Evolutionary conservation across 2,113 vertebrate species (phyloP).

Genomic region (Mobula hypostoma): DNA sequence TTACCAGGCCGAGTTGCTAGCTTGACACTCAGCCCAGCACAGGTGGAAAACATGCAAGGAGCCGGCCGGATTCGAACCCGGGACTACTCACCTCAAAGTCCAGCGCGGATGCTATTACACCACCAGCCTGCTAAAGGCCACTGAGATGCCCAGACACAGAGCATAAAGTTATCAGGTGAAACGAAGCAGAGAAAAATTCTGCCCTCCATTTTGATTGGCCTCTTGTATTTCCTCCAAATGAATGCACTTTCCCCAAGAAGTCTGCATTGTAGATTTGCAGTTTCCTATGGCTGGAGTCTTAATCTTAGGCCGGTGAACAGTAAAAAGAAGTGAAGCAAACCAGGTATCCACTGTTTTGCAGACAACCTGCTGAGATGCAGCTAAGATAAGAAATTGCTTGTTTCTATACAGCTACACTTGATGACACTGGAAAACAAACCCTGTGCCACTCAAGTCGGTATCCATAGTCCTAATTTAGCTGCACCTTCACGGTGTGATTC

Average conservation of each 20-base stretch:
- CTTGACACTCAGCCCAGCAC: too few relatives aligned
- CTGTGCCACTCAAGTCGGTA: neutral
- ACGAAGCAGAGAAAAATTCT: too few relatives aligned
- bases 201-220: neutral
- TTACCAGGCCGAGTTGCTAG: too few relatives aligned
- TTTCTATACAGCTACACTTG: conserved; percentile 14
- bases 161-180: neutral
- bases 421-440: neutral
- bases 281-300: neutral
- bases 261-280: neutral
- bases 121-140: too few relatives aligned
- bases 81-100: too few relatives aligned
- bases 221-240: neutral
- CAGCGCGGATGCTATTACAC: too few relatives aligned
- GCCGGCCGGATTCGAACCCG: too few relatives aligned
- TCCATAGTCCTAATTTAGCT: neutral
- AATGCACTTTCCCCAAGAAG: neutral
- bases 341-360: neutral
- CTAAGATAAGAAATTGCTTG: conserved; percentile 26
- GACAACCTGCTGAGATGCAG: neutral
- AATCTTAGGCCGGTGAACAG: neutral
- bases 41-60: too few relatives aligned
- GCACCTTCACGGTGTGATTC: neutral
- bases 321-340: neutral
- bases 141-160: neutral